Evolutionary conservation across 2,797 vertebrate species (phyloP).

Genomic region (Rhabdophis nuchalis): DNA sequence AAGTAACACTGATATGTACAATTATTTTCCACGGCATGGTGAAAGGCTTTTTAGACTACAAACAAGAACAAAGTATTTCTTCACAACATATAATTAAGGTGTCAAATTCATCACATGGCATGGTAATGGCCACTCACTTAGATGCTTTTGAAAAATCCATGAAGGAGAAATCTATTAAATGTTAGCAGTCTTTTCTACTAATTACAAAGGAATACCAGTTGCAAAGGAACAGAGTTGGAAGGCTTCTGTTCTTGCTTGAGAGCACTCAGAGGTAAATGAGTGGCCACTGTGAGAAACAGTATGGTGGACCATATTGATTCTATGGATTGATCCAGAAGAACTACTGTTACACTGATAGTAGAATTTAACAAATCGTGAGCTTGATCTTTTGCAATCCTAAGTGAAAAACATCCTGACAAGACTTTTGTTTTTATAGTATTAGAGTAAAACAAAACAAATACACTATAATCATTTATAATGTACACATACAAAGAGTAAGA

Average conservation of each 20-base stretch:
- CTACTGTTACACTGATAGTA: neutral
- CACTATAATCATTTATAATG: too few species aligned
- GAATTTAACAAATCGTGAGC: neutral
- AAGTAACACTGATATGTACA: neutral
- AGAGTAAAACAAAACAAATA: neutral
- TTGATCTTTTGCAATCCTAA: neutral
- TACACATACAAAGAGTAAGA: neutral
- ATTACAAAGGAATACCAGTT: neutral
- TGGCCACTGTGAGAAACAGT: neutral
- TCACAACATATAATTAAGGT: neutral
- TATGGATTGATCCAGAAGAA: neutral
- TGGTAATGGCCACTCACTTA: neutral
- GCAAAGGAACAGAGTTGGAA: neutral
- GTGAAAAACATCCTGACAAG: neutral
- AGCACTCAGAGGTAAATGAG: neutral
- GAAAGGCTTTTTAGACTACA: neutral
- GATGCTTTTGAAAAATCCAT: neutral
- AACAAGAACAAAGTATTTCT: neutral
- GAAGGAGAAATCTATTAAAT: neutral
- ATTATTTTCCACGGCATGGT: neutral
- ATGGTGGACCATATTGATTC: neutral
- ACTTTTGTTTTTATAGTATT: neutral
- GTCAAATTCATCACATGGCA: neutral
- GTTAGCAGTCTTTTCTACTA: neutral
- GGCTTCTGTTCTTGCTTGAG: neutral